Base-by-base conservation (phyloP, 2,888 invertebrate genomes). In the Chrysopilus asiliformis region DNA sequence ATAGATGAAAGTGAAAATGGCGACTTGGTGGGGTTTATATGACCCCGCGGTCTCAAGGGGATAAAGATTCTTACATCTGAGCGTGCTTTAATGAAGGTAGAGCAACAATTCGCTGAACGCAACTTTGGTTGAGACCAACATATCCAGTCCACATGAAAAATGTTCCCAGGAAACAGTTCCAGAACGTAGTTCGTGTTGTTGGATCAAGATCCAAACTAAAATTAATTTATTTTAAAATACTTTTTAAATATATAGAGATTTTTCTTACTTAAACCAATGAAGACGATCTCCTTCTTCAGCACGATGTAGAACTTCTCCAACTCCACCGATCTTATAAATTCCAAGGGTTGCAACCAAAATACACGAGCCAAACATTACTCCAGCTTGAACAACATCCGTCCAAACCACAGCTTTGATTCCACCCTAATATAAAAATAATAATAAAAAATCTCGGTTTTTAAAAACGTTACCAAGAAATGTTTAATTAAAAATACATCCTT, bases 81-180 rank as follows among this genome's bases (percentile, higher is more conserved):
- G 77, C 76, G 47, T 70, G 65, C 41, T 53, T 64, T 32, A 72
- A 56, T 1, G 68, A 67, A 2, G 74, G 69, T 38, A 79, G 59
- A 1, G 78, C 71, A 22, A 76, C 66, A 43, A 78, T 75, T 42
- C 79, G 65, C 49, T 81, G 80, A 1, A 81, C 77, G 67, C 77
- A 76, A 33, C 76, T 75, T 57, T 81, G 81, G 59, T 79, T 77
- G 9, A 76, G 69, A 10, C 76, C 69, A 48, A 78, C 74, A 49
- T 76, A 72, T 2, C 73, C 66, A 6, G 72, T 65, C 70, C 74
- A 75, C 41, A 72, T 66, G 6, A 70, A 52, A 28, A 70, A 66
- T 9, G 74, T 73, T 9, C 71, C 69, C 33, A 74, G 56, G 10
- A 71, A 51, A 18, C 72, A 66, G 27, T 73, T 68, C 73, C 77